These are phyloP conservation scores for Pantherophis vulpinus DNA, from an alignment of 2,797 vertebrate species.

Conservation along the genomic window DNA sequence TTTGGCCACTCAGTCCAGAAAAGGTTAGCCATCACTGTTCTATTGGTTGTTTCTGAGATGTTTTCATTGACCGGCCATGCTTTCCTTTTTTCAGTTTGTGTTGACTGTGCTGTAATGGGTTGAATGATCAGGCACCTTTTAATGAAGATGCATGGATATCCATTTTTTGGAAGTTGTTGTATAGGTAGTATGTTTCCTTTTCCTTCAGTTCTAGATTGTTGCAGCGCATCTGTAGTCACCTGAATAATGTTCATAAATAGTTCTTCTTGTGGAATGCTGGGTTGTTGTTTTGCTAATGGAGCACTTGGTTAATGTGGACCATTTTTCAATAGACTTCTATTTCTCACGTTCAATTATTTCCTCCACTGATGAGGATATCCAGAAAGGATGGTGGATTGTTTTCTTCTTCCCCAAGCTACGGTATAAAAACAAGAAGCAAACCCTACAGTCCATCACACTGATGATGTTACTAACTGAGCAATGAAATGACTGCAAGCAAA, in stretches of 20 bases:
- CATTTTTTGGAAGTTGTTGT: background rate
- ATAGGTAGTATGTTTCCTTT: background rate
- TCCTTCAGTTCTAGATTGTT: background rate
- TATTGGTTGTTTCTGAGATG: background rate
- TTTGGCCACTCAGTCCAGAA: no score
- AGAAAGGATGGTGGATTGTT: no score
- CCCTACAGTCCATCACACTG: no score
- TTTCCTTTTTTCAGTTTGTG: background rate
- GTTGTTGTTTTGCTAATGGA: background rate
- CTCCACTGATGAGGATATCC: background rate
- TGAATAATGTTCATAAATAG: background rate
- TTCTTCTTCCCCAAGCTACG: no score
- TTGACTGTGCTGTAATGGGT: background rate
- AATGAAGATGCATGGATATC: background rate
- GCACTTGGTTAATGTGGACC: background rate
- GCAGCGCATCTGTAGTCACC: no score
- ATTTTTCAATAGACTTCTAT: background rate
- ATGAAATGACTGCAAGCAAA: no score
- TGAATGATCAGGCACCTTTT: background rate
- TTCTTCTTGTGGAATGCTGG: background rate
- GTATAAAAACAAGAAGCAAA: no score
- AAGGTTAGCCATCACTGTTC: no score
- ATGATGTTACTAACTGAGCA: no score
- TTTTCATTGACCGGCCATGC: background rate
- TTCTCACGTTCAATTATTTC: background rate